Base-by-base conservation (phyloP, 2,888 invertebrate species). In the Drosophila nr. perissopoda region DNA sequence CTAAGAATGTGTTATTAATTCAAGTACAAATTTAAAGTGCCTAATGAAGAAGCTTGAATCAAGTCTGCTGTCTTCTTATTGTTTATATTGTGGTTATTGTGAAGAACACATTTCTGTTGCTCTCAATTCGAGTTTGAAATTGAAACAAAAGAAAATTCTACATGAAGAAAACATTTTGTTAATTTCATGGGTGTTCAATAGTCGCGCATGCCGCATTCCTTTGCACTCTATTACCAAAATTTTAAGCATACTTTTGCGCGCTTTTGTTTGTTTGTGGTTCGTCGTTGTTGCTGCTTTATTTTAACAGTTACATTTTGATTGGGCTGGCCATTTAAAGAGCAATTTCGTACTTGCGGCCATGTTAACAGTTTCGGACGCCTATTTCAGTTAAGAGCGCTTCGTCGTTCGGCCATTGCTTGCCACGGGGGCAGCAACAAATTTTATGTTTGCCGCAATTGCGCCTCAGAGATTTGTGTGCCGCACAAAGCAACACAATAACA, bases 371-470 rank as follows among this genome's bases (percentile, higher is more conserved):
- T 51, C 63, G 51, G 60, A 53, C 51, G 53, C 59, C 40, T 63
- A 64, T 60, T 64, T 63, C 40, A 42, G 49, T 46, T 25, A 27
- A n/a, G 27, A 34, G 36, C 48, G 29, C 36, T 13, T 31, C 31
- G 1, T 29, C 5, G 4, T 11, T 52, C 10, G 25, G 27, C 21
- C 21, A 40, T 40, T 18, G 49, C 27, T 69, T 57, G 60, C 57
- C 53, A 31, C 54, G 42, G 25, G 31, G 56, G 27, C 73, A 42
- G 42, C 48, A 73, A 57, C 64, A 73, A 69, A 71, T 80, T 86
- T 83, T 74, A 86, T 82, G 86, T 81, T 88, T 79, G 87, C 86
- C 87, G 71, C 88, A 88, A 84, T 85, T 84, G 88, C 81, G 88
- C 84, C 86, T 81, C 79, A 58, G 88, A 88, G 84, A 84, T 86